phyloP scores from a whole-genome alignment of 2,888 invertebrate genomes.

The Phorcus lineatus region DNA sequence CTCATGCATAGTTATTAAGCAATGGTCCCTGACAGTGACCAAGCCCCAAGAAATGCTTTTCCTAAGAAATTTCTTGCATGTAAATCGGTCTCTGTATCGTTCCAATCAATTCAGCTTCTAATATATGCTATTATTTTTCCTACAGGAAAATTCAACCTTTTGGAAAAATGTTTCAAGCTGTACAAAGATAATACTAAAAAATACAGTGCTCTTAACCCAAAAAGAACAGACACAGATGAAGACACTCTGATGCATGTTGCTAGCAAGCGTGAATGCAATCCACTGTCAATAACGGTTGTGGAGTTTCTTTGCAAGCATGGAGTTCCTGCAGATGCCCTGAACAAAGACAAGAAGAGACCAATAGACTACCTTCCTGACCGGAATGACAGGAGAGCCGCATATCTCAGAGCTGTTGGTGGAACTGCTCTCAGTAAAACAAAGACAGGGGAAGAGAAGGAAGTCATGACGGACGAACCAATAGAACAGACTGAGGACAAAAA shows the following conservation, averaged over 20 bases:
- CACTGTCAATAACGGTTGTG: slow-evolving; percentile 42
- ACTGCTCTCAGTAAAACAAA: neutral
- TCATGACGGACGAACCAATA: no score
- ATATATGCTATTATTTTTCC: no score
- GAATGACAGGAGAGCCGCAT: slow-evolving; percentile 53
- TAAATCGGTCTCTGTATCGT: no score
- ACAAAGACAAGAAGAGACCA: slow-evolving; percentile 54
- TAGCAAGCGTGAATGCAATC: slow-evolving; percentile 29
- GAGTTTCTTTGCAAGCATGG: slow-evolving; percentile 51
- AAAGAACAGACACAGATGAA: slow-evolving; percentile 18
- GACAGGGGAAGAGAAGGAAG: neutral
- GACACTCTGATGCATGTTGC: slow-evolving; percentile 43
- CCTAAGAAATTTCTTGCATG: no score
- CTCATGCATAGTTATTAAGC: no score
- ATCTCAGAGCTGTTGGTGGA: slow-evolving; percentile 29
- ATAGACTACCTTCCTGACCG: slow-evolving; percentile 48
- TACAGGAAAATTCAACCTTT: no score
- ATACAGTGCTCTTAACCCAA: slow-evolving; percentile 46
- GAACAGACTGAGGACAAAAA: no score
- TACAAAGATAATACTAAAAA: slow-evolving; percentile 42
- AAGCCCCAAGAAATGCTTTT: no score
- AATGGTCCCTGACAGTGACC: no score
- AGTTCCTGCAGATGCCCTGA: slow-evolving; percentile 45
- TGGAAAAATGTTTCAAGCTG: neutral
- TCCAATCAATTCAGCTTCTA: no score